These are phyloP conservation scores for Caenorhabditis sp. DNA, from an alignment of 2,888 invertebrate genomes.

Conservation along the genomic window DNA sequence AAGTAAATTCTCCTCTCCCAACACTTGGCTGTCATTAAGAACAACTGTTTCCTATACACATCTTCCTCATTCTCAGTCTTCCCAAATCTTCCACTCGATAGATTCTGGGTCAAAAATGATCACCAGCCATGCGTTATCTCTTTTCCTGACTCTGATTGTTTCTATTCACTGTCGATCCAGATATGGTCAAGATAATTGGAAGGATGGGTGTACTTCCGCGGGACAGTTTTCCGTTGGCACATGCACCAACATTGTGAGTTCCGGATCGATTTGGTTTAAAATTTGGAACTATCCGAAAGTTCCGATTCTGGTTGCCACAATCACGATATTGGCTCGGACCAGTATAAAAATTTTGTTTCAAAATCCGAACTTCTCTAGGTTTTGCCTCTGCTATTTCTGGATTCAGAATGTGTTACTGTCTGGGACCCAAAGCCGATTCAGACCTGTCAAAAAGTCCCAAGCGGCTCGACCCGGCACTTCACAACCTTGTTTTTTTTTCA, in stretches of 20 bases:
- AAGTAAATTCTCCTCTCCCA: background rate
- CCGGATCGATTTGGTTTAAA: too few relatives aligned
- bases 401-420: too few relatives aligned
- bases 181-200: conserved; percentile 7
- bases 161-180: background rate
- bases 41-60: background rate
- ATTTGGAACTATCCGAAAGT: too few relatives aligned
- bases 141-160: background rate
- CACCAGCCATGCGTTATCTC: background rate
- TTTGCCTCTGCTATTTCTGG: too few relatives aligned
- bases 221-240: background rate
- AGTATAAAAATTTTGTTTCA: too few relatives aligned
- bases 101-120: background rate
- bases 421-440: too few relatives aligned
- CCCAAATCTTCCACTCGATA: background rate
- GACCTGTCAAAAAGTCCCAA: too few relatives aligned
- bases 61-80: background rate
- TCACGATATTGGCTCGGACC: too few relatives aligned
- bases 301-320: too few relatives aligned
- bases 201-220: background rate
- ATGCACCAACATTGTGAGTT: conserved; percentile 1
- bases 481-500: too few relatives aligned
- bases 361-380: too few relatives aligned
- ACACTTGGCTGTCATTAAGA: background rate
- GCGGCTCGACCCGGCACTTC: too few relatives aligned